Evolutionary conservation across 1,140 invertebrate genomes (phyloP), one percentile per base, ranked within the genome.

Genomic region (Orius insidiosus): DNA sequence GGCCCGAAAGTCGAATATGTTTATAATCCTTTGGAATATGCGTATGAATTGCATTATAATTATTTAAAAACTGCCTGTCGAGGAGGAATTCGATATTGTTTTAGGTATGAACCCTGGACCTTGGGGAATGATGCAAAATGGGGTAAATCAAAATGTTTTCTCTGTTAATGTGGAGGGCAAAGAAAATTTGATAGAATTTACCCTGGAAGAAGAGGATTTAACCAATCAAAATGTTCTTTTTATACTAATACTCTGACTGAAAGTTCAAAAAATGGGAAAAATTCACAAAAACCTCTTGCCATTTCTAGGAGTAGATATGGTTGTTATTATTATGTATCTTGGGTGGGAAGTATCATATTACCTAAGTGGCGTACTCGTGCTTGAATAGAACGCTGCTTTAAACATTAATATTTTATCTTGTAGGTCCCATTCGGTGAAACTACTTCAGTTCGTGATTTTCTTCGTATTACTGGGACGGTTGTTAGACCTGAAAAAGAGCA

Each of bases 61-160:
- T 88, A 78, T 60, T 63, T 86, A 2, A 59, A 64, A 30, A 75
- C 70, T 48, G 88, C 71, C 56, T 77, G 83, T 42, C 63, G 63
- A 15, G 65, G 6, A 55, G 58, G 5, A 90, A 86, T 59, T 69
- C 70, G 52, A 65, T 93, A 9, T 60, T 94, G 36, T 86, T 87
- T 66, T 94, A 38, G 88, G 88, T 3, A 92, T 93, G 81, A 93
- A 93, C 66, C 88, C 88, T 19, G 89, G 89, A 8, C 87, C 87
- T 0, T 90, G 79, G 75, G 88, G 89, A 37, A 94, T 93, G 88
- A 78, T 77, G 10, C 89, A 94, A 63, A 93, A 84, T 52, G 89
- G 88, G 16, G 84, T 84, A 69, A 69, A 9, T 49, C 24, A 68
- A 61, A 48, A 30, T 48, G 11, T 51, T 43, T 55, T 49, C 38